Percentiles rank a stretch among this genome's conserved stretches.
These are phyloP conservation scores for Orthonyx spaldingii DNA, from an alignment of 2,113 vertebrate species.

Conservation along the genomic window DNA sequence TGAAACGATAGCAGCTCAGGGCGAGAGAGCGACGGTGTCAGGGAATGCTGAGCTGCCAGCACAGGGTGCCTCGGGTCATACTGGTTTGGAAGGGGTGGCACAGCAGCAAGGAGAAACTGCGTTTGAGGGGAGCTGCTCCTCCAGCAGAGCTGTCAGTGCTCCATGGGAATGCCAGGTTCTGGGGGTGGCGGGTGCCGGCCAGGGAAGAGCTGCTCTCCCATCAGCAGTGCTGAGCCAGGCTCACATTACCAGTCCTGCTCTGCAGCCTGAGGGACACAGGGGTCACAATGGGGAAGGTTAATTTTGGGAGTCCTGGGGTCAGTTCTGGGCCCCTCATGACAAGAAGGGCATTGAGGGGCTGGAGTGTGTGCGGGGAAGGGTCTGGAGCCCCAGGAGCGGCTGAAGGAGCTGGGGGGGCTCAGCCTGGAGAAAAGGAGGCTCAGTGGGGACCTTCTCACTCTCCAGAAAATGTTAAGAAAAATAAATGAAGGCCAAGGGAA, in stretches of 20 bases:
- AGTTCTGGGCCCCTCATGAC: background rate
- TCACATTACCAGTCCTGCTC: fast-evolving
- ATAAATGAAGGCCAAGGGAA: background rate
- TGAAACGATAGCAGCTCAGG: background rate
- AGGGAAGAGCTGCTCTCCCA: background rate
- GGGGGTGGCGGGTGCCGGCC: background rate
- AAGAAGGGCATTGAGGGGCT: background rate
- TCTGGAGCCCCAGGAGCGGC: background rate
- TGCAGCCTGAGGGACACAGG: background rate
- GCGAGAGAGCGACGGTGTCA: background rate
- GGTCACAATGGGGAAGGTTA: background rate
- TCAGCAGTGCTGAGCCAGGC: background rate
- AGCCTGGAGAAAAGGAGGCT: background rate
- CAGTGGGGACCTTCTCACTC: background rate
- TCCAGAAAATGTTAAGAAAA: background rate
- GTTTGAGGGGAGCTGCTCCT: background rate
- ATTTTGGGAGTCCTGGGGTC: background rate
- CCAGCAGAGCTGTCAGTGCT: background rate
- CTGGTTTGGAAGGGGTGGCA: background rate
- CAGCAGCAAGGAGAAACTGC: background rate
- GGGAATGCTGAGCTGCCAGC: background rate
- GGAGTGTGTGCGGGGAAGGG: background rate
- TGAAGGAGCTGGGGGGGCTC: background rate
- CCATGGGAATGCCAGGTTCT: fast-evolving
- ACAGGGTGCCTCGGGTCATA: background rate